Evolutionary conservation across 1,140 invertebrate species (phyloP).

Genomic region (Lucilia sericata): DNA sequence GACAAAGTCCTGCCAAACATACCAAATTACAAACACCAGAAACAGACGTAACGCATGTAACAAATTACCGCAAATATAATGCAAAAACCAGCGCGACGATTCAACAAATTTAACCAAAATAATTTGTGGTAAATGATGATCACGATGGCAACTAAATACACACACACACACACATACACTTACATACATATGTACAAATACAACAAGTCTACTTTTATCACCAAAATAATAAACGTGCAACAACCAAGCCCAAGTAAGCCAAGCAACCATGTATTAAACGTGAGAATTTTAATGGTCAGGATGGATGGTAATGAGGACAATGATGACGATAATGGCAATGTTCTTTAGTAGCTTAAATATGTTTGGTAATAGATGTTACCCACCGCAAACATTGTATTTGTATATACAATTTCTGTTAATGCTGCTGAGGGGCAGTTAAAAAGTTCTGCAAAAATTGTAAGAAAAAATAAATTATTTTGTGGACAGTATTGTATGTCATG

Average conservation of each 20-base stretch:
- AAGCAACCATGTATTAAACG: background rate
- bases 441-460: too few species aligned
- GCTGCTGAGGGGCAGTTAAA: too few species aligned
- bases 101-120: constrained; percentile 21
- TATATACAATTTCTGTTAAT: background rate
- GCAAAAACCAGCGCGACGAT: constrained; percentile 36
- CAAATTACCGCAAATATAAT: constrained; percentile 40
- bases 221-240: constrained; percentile 8
- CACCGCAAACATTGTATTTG: background rate
- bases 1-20: background rate
- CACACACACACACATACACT: background rate
- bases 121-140: constrained; percentile 41
- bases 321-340: background rate
- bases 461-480: too few species aligned
- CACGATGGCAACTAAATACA: background rate
- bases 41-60: constrained; percentile 7
- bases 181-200: background rate
- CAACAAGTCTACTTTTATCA: too few species aligned
- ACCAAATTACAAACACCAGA: background rate
- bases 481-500: too few species aligned
- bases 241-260: background rate
- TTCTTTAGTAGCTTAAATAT: background rate
- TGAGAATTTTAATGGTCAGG: constrained; percentile 18
- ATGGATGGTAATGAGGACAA: constrained; percentile 5
- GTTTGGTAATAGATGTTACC: too few species aligned